A percentile compares a stretch with the other conserved stretches of the same genome.
phyloP scores from a whole-genome alignment of 2,797 vertebrate species.

The Ptychadena robeensis region DNA sequence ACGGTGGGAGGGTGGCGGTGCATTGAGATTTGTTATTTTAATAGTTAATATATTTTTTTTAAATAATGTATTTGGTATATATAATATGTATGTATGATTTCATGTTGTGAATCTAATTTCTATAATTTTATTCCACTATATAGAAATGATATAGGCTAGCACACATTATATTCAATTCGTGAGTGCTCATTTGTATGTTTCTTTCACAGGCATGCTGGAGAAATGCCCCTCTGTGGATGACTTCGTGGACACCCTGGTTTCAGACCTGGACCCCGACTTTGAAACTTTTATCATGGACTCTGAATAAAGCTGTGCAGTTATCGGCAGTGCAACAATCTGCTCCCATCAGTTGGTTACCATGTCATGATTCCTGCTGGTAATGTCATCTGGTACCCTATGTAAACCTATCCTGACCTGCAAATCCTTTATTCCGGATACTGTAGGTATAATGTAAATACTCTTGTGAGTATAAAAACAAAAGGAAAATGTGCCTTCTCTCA shows the following conservation, averaged over 20 bases:
- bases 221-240: slow-evolving; percentile 88
- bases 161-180: too few species aligned
- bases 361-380: background rate
- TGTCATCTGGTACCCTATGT: background rate
- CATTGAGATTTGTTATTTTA: too few species aligned
- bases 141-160: too few species aligned
- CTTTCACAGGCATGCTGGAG: slow-evolving; percentile 88
- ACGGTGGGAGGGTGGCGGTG: too few species aligned
- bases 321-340: background rate
- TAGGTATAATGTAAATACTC: background rate
- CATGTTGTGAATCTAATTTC: too few species aligned
- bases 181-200: too few species aligned
- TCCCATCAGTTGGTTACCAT: background rate
- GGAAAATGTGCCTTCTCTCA: background rate
- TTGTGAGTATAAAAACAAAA: background rate
- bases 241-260: slow-evolving; percentile 91
- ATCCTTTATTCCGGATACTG: background rate
- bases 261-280: slow-evolving; percentile 90
- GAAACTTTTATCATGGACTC: slow-evolving; percentile 93
- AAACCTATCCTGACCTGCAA: background rate
- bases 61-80: too few species aligned
- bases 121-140: too few species aligned
- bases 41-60: too few species aligned
- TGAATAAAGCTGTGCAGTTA: slow-evolving; percentile 69
- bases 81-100: too few species aligned